Percentiles rank a stretch among this genome's conserved stretches.
Evolutionary conservation across 2,888 invertebrate genomes (phyloP).

Genomic region (Dione vanillae): DNA sequence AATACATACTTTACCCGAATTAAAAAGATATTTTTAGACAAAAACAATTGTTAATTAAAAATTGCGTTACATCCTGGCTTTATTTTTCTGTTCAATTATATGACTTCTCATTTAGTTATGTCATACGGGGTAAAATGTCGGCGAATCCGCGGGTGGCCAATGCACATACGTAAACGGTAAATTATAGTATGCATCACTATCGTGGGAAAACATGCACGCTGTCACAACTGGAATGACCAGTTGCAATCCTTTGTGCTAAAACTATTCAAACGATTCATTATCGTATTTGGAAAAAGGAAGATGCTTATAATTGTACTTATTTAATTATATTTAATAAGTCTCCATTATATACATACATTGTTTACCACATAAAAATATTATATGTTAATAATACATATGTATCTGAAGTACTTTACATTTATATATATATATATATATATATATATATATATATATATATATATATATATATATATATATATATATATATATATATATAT

Average conservation of each 20-base stretch:
- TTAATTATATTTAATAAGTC: conserved; percentile 1
- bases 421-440: too few species aligned
- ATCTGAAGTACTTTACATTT: too few species aligned
- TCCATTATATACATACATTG: neutral
- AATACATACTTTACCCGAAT: too few species aligned
- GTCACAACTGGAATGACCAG: conserved; percentile 36
- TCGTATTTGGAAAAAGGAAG: conserved; percentile 20
- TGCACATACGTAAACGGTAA: conserved; percentile 32
- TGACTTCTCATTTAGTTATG: conserved; percentile 12
- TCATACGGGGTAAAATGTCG: conserved; percentile 6
- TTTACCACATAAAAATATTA: neutral
- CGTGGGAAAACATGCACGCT: conserved; percentile 43
- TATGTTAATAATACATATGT: neutral
- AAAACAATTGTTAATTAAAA: too few species aligned
- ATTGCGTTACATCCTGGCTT: neutral
- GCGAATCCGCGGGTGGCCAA: conserved; percentile 17
- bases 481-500: too few species aligned
- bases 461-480: too few species aligned
- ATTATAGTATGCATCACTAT: conserved; percentile 38
- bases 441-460: too few species aligned
- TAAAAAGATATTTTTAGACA: too few species aligned
- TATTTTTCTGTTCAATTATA: conserved; percentile 4
- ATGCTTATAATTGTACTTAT: neutral
- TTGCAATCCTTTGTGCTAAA: conserved; percentile 39
- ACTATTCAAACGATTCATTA: conserved; percentile 36